Evolutionary conservation across 2,113 vertebrate genomes (phyloP), one percentile per base, ranked within the genome.

Genomic region (Capreolus pygargus): DNA sequence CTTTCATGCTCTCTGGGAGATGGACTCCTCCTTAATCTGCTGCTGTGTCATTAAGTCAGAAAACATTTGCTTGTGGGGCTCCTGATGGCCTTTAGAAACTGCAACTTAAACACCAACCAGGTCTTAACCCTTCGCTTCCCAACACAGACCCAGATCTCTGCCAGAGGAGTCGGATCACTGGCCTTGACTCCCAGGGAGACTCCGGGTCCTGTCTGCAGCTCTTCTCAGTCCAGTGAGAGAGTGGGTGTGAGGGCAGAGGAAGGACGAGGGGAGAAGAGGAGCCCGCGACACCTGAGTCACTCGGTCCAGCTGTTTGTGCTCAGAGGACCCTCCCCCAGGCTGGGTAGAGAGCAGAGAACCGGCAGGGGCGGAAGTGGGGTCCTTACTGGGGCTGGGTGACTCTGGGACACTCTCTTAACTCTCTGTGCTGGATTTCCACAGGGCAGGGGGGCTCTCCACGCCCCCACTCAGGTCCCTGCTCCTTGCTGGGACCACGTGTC

Each of bases 11-110:
- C 55, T 94, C 85, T 93, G 76, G 83, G 93, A 98, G 95, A 64
- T 28, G 15, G 23, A 61, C 88, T 87, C 61, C 64, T 94, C 97
- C 95, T 98, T 97, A 95, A 97, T 98, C 94, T 92, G 27, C 97
- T 54, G 27, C 0, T 0, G 85, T 89, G 95, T 94, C 96, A 87
- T 98, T 98, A 98, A 97, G 94, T 98, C 89, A 92, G 91, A 98
- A 98, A 98, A 98, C 61, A 28, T 98, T 98, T 98, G 97, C 74
- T 98, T 78, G 0, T 28, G 60, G 90, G 86, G 96, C 98, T 94
- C 60, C 64, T 1, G 0, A 12, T 27, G 47, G 95, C 79, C 96
- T 98, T 98, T 67, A 87, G 82, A 97, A 97, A 85, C 84, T 81
- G 70, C 87, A 81, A 50, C 25, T 90, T 97, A 91, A 92, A 97